Evolutionary conservation across 2,888 invertebrate species (phyloP).

Genomic region (Beris chalybata): DNA sequence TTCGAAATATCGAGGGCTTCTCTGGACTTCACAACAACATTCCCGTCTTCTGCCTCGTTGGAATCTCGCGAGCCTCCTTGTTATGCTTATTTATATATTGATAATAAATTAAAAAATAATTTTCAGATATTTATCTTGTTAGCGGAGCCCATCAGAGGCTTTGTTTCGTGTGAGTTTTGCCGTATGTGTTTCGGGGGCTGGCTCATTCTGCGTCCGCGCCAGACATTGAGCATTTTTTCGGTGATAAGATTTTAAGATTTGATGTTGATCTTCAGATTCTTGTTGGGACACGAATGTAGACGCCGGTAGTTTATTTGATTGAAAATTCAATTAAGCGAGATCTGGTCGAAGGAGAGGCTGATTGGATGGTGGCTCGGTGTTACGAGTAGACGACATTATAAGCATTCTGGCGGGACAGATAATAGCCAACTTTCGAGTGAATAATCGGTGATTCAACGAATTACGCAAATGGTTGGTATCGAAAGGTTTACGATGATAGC

Average conservation of each 20-base stretch:
- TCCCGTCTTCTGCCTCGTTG: not conserved
- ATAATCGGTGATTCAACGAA: too few species aligned
- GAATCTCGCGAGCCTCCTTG: conserved; percentile 21
- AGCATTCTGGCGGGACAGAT: too few species aligned
- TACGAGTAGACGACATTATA: too few species aligned
- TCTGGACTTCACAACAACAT: not conserved
- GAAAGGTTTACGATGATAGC: too few species aligned
- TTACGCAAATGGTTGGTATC: too few species aligned
- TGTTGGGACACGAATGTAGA: conserved; percentile 53
- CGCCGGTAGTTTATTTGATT: conserved; percentile 57
- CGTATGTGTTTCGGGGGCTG: not conserved
- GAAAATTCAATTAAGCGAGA: conserved; percentile 29
- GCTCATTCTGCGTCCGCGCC: not conserved
- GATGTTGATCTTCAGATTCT: conserved; percentile 25
- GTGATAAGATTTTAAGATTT: conserved; percentile 13
- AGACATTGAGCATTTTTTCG: not conserved
- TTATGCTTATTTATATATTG: conserved; percentile 19
- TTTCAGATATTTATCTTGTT: conserved; percentile 31
- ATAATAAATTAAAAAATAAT: conserved; percentile 33
- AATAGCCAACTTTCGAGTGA: too few species aligned
- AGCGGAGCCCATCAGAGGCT: conserved; percentile 7
- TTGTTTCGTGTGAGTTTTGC: conserved; percentile 7
- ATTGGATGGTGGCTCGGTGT: too few species aligned
- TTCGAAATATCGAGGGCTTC: conserved; percentile 10
- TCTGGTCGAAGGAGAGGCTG: too few species aligned